These are phyloP conservation scores for Charadrius vociferus DNA, from an alignment of 2,113 vertebrate genomes.

Conservation along the genomic window DNA sequence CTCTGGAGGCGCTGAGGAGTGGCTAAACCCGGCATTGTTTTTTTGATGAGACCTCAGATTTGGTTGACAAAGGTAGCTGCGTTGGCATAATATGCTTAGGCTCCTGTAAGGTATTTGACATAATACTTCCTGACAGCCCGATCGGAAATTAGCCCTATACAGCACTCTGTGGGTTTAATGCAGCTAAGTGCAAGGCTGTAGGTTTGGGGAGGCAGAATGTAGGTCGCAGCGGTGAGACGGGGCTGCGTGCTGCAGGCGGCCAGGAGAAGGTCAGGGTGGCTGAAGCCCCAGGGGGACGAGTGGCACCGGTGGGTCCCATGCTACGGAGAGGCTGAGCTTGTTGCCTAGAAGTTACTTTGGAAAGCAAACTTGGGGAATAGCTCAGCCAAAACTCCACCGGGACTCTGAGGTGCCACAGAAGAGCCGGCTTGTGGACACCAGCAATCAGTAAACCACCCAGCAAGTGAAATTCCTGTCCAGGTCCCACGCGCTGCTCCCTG, in stretches of 20 bases:
- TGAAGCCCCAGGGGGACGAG: background rate
- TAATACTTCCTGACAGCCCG: constrained; percentile 39
- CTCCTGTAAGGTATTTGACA: constrained; percentile 52
- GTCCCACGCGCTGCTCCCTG: rapidly evolving
- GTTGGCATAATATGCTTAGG: constrained; percentile 15
- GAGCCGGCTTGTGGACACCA: rapidly evolving
- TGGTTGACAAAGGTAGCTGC: constrained; percentile 38
- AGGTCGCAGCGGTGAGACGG: background rate
- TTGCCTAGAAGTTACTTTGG: background rate
- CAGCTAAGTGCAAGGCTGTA: background rate
- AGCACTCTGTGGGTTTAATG: constrained; percentile 12
- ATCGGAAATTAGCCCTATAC: background rate
- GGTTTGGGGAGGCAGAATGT: constrained; percentile 16
- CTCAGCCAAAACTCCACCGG: background rate
- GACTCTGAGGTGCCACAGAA: rapidly evolving
- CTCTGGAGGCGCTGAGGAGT: background rate
- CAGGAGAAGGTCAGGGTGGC: background rate
- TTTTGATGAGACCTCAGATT: constrained; percentile 30
- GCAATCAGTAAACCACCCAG: background rate
- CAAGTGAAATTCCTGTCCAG: background rate
- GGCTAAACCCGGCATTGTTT: background rate
- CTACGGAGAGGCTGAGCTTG: background rate
- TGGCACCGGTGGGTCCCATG: rapidly evolving
- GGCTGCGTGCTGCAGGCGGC: background rate
- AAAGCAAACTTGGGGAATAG: background rate